These are phyloP conservation scores for Anolis apletophallus DNA, from an alignment of 2,797 vertebrate species.

Conservation along the genomic window DNA sequence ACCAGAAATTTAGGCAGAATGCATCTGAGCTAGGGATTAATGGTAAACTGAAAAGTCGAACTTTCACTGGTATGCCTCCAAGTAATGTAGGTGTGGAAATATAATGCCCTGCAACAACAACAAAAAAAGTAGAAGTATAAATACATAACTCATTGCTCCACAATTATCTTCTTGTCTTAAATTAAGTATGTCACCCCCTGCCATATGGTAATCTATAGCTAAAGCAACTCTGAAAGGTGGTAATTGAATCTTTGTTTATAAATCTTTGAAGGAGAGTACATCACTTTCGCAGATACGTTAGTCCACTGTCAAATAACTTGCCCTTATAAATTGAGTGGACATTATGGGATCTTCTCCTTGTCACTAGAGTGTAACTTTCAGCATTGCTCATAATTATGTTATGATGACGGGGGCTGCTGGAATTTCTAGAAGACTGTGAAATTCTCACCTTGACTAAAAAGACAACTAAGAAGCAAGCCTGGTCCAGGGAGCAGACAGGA, in stretches of 20 bases:
- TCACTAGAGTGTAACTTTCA: too few relatives aligned
- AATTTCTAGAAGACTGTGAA: too few relatives aligned
- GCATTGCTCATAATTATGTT: too few relatives aligned
- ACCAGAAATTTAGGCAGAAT: conserved; percentile 92
- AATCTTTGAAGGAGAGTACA: too few relatives aligned
- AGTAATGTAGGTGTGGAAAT: conserved; percentile 81
- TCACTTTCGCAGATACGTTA: too few relatives aligned
- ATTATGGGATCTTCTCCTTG: too few relatives aligned
- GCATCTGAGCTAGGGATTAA: conserved; percentile 68
- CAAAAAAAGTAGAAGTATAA: background rate
- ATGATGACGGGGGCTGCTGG: too few relatives aligned
- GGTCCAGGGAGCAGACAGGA: background rate
- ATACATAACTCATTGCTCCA: background rate
- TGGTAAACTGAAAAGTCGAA: conserved; percentile 83
- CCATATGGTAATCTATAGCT: too few relatives aligned
- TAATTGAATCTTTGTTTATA: too few relatives aligned
- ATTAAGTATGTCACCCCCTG: background rate
- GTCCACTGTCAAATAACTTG: too few relatives aligned
- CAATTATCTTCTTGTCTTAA: background rate
- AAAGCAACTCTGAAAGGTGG: too few relatives aligned
- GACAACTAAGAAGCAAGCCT: background rate
- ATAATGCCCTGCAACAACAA: conserved; percentile 85
- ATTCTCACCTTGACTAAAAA: background rate
- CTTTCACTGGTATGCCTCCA: conserved; percentile 70
- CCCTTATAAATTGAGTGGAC: too few relatives aligned